These are phyloP conservation scores for Conus betulinus DNA, from an alignment of 1,140 invertebrate genomes.

Conservation along the genomic window DNA sequence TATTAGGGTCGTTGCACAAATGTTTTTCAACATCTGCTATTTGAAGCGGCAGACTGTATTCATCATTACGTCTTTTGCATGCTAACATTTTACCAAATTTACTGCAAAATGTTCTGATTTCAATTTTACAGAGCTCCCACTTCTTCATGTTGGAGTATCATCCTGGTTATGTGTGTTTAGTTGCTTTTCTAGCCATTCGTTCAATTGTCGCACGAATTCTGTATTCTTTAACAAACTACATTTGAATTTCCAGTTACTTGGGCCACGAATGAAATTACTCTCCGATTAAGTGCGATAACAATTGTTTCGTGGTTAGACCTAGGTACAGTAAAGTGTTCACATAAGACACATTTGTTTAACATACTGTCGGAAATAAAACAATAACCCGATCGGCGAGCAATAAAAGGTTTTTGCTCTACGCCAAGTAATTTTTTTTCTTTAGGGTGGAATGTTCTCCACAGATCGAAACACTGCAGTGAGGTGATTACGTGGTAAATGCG, in stretches of 20 bases:
- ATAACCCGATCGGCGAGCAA: too few species aligned
- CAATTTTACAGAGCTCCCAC: neutral
- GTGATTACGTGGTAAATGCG: too few species aligned
- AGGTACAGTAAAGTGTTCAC: too few species aligned
- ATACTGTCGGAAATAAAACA: too few species aligned
- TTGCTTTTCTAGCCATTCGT: neutral
- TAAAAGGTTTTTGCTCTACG: too few species aligned
- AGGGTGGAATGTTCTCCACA: too few species aligned
- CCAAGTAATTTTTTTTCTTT: too few species aligned
- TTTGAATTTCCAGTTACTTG: neutral
- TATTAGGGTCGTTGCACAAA: neutral
- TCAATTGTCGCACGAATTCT: neutral
- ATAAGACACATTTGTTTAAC: too few species aligned
- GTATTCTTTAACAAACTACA: neutral
- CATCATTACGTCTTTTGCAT: neutral
- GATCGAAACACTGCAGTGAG: too few species aligned
- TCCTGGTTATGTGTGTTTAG: neutral
- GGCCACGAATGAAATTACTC: neutral
- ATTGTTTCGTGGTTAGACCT: too few species aligned
- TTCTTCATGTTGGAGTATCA: neutral
- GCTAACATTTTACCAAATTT: neutral
- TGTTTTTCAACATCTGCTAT: neutral
- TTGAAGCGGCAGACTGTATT: neutral
- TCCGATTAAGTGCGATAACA: too few species aligned
- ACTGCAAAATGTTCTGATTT: neutral